A percentile compares a stretch with the other conserved stretches of the same genome.
phyloP scores from a whole-genome alignment of 92 coral and sea anemone species.

The Galaxea fascicularis region DNA sequence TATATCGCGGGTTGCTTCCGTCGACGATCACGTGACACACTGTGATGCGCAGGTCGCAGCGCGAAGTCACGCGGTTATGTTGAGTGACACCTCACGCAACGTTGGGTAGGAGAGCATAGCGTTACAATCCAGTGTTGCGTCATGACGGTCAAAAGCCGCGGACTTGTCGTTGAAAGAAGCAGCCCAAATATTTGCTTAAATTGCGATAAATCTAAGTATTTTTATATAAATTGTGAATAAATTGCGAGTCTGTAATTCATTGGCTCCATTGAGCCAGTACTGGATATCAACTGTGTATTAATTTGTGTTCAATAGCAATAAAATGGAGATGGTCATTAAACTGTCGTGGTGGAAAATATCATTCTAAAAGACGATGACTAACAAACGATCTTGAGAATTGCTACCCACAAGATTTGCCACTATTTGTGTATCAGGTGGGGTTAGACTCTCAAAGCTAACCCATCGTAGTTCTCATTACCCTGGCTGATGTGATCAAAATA shows the following conservation, averaged over 20 bases:
- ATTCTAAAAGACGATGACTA: background rate
- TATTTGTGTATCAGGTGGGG: too few relatives aligned
- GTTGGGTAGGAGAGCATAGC: background rate
- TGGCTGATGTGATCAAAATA: too few relatives aligned
- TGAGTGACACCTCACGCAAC: background rate
- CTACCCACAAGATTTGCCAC: too few relatives aligned
- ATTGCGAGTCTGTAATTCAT: background rate
- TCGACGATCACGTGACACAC: constrained; percentile 13
- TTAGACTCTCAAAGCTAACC: too few relatives aligned
- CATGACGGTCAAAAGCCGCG: background rate
- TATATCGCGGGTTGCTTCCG: background rate
- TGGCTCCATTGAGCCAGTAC: background rate
- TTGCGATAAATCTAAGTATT: background rate
- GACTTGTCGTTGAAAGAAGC: background rate
- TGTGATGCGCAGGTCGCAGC: constrained; percentile 41
- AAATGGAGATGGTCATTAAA: background rate
- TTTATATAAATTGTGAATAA: constrained; percentile 9
- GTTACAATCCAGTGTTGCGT: background rate
- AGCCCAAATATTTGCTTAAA: background rate
- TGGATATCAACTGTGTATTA: background rate
- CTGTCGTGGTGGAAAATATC: background rate
- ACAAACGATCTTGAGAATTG: background rate
- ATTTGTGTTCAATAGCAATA: background rate
- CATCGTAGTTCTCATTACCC: too few relatives aligned
- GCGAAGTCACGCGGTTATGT: background rate